Base-by-base conservation (phyloP, 2,797 vertebrate genomes). In the Lepidocolaptes lacrymiger region DNA sequence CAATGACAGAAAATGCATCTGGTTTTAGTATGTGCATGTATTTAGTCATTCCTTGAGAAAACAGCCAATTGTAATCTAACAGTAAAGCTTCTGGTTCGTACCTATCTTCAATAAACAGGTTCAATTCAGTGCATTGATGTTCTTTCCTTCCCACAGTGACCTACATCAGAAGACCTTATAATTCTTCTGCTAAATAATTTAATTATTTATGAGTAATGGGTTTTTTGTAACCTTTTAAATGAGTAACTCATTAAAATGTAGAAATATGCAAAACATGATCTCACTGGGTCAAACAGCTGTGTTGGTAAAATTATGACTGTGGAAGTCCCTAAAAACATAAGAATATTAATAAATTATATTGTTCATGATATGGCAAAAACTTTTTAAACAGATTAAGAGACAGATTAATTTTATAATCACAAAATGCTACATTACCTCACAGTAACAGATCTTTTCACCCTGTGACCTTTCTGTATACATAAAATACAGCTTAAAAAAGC, bases 221-320 rank as follows among this genome's bases (percentile, higher is more conserved):
- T 7, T 98, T 97, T 97, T 97, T 97, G 96, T 97, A 98, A 98
- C 97, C 96, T 97, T 97, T 98, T 96, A 98, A 97, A 98, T 97
- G 69, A 97, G 91, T 97, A 96, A 85, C 96, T 97, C 95, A 98
- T 98, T 98, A 98, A 97, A 97, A 98, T 97, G 96, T 95, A 97
- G 97, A 98, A 98, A 97, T 97, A 98, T 97, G 97, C 97, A 98
- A 97, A 97, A 97, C 97, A 97, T 98, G 96, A 97, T 98, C 97
- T 97, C 97, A 98, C 88, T 93, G 75, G 97, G 97, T 98, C 97
- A 98, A 97, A 98, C 96, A 97, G 97, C 95, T 97, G 97, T 97
- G 97, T 96, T 98, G 94, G 96, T 97, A 97, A 98, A 98, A 97
- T 97, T 96, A 97, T 97, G 94, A 94, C 93, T 96, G 83, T 95